Conservation (phyloP, 2,113 vertebrate species). For the Synchiropus splendidus region DNA sequence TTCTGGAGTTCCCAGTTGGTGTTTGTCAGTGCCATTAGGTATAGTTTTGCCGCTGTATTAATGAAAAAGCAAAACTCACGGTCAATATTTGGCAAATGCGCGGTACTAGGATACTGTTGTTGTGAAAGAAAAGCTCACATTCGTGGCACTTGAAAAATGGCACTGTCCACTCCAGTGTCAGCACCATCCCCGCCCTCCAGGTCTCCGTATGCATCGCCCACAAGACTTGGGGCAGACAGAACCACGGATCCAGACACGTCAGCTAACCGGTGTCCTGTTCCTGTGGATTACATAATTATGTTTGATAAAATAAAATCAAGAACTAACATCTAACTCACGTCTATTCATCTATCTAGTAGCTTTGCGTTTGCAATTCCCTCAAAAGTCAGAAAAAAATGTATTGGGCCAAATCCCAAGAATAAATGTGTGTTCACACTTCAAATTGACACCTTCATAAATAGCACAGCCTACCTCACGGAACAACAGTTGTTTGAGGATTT, state of each 20-base stretch:
- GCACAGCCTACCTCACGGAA: too few relatives aligned
- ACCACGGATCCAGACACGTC: constrained; percentile 83
- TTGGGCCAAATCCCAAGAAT: too few relatives aligned
- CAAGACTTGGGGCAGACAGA: constrained; percentile 80
- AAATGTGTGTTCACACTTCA: too few relatives aligned
- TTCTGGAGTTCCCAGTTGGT: constrained; percentile 68
- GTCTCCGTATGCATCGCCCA: constrained; percentile 80
- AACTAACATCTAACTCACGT: too few relatives aligned
- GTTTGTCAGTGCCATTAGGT: constrained; percentile 75
- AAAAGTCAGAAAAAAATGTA: too few relatives aligned
- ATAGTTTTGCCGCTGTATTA: constrained; percentile 77
- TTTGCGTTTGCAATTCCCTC: too few relatives aligned
- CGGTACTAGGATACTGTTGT: background rate
- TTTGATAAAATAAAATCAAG: too few relatives aligned
- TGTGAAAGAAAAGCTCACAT: constrained; percentile 72
- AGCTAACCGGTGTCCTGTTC: constrained; percentile 73
- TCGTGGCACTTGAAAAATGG: constrained; percentile 86
- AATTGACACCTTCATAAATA: too few relatives aligned
- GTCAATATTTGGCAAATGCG: too few relatives aligned
- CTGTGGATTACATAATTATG: constrained; percentile 44
- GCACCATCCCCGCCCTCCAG: constrained; percentile 81
- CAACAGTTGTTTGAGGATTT: too few relatives aligned
- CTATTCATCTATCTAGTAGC: too few relatives aligned
- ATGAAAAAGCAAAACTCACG: too few relatives aligned
- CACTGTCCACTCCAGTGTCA: constrained; percentile 78